Percentiles rank a stretch among this genome's conserved stretches.
These are phyloP conservation scores for Tapera naevia DNA, from an alignment of 2,797 vertebrate species.

Conservation along the genomic window DNA sequence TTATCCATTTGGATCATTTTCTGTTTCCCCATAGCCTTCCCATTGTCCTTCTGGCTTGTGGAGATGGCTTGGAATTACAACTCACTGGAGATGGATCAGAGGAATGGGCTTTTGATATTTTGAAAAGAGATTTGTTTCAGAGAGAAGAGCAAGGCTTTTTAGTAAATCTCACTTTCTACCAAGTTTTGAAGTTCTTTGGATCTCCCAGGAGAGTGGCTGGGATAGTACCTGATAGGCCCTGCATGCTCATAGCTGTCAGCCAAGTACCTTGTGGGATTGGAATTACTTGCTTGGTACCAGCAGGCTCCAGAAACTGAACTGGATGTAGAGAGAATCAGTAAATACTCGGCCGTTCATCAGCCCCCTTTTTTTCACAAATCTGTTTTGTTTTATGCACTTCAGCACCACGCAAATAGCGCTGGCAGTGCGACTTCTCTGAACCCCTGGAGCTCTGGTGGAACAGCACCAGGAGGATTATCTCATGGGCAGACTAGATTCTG, in stretches of 20 bases:
- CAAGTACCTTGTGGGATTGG: not conserved
- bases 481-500: not conserved
- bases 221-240: not conserved
- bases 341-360: not conserved
- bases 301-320: not conserved
- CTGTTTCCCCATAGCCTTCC: not conserved
- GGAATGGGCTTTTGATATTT: not conserved
- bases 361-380: not conserved
- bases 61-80: slow-evolving; percentile 7
- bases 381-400: not conserved
- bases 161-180: slow-evolving; percentile 13
- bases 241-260: not conserved
- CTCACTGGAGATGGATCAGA: not conserved
- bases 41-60: not conserved
- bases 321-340: not conserved
- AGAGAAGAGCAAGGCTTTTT: not conserved
- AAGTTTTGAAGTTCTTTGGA: not conserved
- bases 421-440: not conserved
- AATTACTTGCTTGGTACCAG: not conserved
- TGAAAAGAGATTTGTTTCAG: not conserved
- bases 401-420: not conserved
- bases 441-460: not conserved
- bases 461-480: not conserved
- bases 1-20: not conserved
- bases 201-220: not conserved